These are phyloP conservation scores for honey bee (Apis mellifera) DNA, from an alignment of 1,140 invertebrate genomes.

Conservation along the genomic window Amel_HAv3.1 CM009937.2:7995001-7995500, in stretches of 20 bases:
- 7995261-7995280: background rate
- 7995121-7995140: background rate
- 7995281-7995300: background rate
- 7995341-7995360: background rate
- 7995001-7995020: background rate
- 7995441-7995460: background rate
- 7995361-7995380: background rate
- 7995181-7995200: background rate
- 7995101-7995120: too few relatives aligned
- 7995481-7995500: slow-evolving; percentile 5
- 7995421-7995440: background rate
- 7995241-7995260: background rate
- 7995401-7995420: background rate
- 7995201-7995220: background rate
- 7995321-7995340: background rate
- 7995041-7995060: background rate
- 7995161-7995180: background rate
- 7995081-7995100: slow-evolving; percentile 1
- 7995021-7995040: background rate
- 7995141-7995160: background rate
- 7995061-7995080: slow-evolving; percentile 1
- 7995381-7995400: background rate
- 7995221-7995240: background rate
- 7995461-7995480: background rate
- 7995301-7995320: background rate